phyloP scores from a whole-genome alignment of 2,113 vertebrate genomes.

The Dolichallabes microphthalmus region DNA sequence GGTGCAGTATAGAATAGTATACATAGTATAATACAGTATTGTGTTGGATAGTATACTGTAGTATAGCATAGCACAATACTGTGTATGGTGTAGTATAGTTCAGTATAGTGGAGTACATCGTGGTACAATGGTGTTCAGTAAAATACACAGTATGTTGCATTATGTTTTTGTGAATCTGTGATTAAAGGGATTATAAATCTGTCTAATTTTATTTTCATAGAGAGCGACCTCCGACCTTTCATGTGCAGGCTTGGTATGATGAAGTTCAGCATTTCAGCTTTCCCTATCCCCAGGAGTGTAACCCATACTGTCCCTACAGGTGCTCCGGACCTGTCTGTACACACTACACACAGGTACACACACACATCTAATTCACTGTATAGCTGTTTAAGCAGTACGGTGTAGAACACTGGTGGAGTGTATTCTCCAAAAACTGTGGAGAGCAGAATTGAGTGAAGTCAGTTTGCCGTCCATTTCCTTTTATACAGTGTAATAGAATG shows the following conservation, averaged over 20 bases:
- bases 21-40: neutral
- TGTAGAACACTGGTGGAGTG: neutral
- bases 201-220: conserved; percentile 63
- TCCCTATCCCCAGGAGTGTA: conserved; percentile 91
- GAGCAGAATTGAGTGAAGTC: neutral
- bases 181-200: neutral
- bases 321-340: conserved; percentile 98
- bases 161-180: neutral
- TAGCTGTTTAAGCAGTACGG: neutral
- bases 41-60: neutral
- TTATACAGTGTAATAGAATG: neutral
- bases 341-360: conserved; percentile 93
- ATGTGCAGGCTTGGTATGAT: conserved; percentile 98
- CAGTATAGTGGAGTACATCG: neutral
- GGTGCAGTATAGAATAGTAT: neutral
- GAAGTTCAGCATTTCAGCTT: conserved; percentile 93
- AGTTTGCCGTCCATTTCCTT: neutral
- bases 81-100: neutral
- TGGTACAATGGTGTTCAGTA: too few species aligned
- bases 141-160: neutral
- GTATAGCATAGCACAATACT: neutral
- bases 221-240: conserved; percentile 92
- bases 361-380: neutral
- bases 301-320: conserved; percentile 90
- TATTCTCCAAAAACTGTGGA: neutral